Evolutionary conservation across 2,888 invertebrate genomes (phyloP), one percentile per base, ranked within the genome.

Genomic region (Sesamia inferens): DNA sequence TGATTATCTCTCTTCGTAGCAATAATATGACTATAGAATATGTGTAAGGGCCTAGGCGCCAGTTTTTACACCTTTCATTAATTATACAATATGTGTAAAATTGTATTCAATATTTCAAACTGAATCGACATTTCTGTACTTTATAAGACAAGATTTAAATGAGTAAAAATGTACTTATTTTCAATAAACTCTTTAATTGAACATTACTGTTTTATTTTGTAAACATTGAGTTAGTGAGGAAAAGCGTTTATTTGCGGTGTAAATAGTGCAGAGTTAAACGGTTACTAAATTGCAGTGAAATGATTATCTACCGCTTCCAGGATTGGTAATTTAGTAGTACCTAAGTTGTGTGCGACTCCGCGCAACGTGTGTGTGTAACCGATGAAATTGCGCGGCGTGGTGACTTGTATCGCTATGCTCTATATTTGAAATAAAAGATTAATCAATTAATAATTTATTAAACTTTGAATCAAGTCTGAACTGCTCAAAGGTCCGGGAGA

Each of bases 121-220:
- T 61, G 48, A 76, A 80, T 80, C 68, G 16, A 70, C 62, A 76
- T 74, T 65, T 57, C 16, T 69, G 19, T 85, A 85, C 76, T n/a
- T 13, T 83, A 48, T 83, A 85, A 85, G 85, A 76, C 83, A 80
- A 83, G 74, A 63, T 79, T 64, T 71, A 71, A 79, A 85, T 72
- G 22, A 69, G 7, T 47, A 68, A 74, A 77, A 74, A 79, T 83
- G 62, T 67, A 73, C 71, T 74, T 71, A 72, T 81, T 84, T 76
- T 71, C 72, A 85, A 77, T 79, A 79, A 81, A 76, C 69, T 77
- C 59, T 81, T 77, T 61, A 76, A 61, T 71, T 59, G 16, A 78
- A 24, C 19, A 11, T 7, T 55, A 0, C 62, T 70, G 61, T 70
- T 78, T 75, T 42, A 59, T 76, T 74, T 69, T 65, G n/a, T 10